Evolutionary conservation across 1,140 invertebrate genomes (phyloP), one percentile per base, ranked within the genome.

Genomic region (Sarcophaga peregrina): DNA sequence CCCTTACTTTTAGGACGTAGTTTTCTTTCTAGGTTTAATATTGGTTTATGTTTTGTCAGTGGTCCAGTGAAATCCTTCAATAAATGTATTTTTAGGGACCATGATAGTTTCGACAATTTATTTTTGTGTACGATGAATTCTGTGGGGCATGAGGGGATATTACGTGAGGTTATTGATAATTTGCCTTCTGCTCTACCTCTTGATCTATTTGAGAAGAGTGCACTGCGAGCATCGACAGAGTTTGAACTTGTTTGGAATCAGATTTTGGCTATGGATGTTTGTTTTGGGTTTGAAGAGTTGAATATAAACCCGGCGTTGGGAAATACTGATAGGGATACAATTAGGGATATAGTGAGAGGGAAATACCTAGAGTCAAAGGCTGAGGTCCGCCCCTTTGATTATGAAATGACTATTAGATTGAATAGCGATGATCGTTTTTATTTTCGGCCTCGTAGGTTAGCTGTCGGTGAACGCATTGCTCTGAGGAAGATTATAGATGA

Each of bases 401-500:
- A 11, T 81, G 17, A 83, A 68, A 84, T 83, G 78, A 80, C 72
- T 5, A 81, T 86, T 48, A 84, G 48, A 46, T 54, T 85, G 13
- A 82, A 45, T 10, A 81, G 80, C 20, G 85, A 86, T 3, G 75
- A 82, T 45, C 84, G 84, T 5, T 81, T 87, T 46, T 17, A 80
- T 80, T 85, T 58, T 83, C 50, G 80, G 15, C 85, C 86, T 25
- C 48, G 87, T 47, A 81, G 85, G 50, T 25, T 87, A 9, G 68
- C 86, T 6, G 86, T 80, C 72, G 54, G 62, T 3, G 84, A 86
- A 20, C 84, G 83, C 68, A 82, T 83, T 82, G 72, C 84, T 47
- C 46, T 87, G 20, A 52, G 84, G n/a, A 75, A 82, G 5, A 85
- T 82, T 89, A n/a, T n/a, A 46, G 83, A 85, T 58, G 85, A 86